Conservation (phyloP, 2,888 invertebrate genomes). For the Drosophila mimica region DNA sequence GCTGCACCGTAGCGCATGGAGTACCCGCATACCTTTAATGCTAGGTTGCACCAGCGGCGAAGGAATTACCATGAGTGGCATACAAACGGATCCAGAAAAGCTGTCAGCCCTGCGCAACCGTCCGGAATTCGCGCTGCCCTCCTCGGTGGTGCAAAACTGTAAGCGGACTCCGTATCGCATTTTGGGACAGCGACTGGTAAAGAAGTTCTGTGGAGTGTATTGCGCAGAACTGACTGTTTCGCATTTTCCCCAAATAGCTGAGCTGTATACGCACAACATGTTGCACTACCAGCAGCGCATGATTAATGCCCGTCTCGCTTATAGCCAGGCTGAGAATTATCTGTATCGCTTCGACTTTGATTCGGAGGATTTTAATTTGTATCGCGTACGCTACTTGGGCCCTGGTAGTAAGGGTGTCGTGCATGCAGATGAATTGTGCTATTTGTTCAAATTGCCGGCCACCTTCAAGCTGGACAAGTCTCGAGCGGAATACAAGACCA, state of each 20-base stretch:
- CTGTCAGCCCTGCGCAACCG: slow-evolving; percentile 17
- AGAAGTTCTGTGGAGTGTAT: slow-evolving; percentile 58
- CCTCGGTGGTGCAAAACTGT: slow-evolving; percentile 1
- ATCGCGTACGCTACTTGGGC: slow-evolving; percentile 70
- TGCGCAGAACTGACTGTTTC: slow-evolving; percentile 66
- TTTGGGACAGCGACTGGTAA: slow-evolving; percentile 63
- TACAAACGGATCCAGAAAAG: slow-evolving; percentile 11
- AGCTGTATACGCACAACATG: slow-evolving; percentile 65
- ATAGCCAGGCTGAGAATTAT: slow-evolving; percentile 74
- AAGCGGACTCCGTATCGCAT: slow-evolving; percentile 34
- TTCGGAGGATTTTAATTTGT: slow-evolving; percentile 80
- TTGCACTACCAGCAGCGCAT: slow-evolving; percentile 76
- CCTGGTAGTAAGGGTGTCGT: slow-evolving; percentile 58
- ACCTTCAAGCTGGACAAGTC: slow-evolving; percentile 57
- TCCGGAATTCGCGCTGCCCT: slow-evolving; percentile 42
- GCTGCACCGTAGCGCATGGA: slow-evolving; percentile 77
- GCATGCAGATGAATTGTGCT: slow-evolving; percentile 81
- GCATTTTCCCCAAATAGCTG: slow-evolving; percentile 69
- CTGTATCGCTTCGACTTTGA: slow-evolving; percentile 83
- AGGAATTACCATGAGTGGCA: slow-evolving; percentile 23
- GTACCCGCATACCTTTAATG: slow-evolving; percentile 79
- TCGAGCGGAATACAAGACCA: slow-evolving; percentile 70
- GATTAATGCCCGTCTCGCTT: slow-evolving; percentile 68
- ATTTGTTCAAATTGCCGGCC: slow-evolving; percentile 72
- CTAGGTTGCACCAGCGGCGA: slow-evolving; percentile 80